Conservation (phyloP, 2,113 vertebrate genomes). For the Ciconia boyciana region DNA sequence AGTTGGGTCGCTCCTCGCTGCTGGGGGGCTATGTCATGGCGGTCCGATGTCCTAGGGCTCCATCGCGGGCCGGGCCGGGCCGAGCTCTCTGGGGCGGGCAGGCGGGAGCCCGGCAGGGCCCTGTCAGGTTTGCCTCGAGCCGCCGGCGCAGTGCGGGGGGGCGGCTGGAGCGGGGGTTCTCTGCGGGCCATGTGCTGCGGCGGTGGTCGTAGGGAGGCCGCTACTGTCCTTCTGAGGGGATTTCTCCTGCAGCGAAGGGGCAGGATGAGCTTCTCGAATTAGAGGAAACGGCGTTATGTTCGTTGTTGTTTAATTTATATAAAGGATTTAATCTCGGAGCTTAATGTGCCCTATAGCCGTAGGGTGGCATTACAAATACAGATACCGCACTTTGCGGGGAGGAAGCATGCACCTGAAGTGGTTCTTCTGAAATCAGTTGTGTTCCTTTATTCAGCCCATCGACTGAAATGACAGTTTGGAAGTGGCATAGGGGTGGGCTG, state of each 20-base stretch:
- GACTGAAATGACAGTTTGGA: neutral
- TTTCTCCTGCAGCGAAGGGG: neutral
- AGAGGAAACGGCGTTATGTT: no score
- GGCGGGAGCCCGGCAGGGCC: neutral
- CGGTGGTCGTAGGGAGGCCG: no score
- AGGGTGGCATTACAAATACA: accelerated
- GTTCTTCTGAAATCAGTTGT: accelerated
- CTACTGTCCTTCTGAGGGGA: neutral
- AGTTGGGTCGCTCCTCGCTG: accelerated
- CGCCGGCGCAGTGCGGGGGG: accelerated
- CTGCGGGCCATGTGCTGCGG: neutral
- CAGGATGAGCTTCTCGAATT: neutral
- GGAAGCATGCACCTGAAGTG: accelerated
- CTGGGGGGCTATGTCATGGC: neutral
- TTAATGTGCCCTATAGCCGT: accelerated
- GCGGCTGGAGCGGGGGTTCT: accelerated
- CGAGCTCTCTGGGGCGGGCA: neutral
- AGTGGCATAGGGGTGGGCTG: accelerated
- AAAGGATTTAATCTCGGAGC: accelerated
- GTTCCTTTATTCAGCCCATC: no score
- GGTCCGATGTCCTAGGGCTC: neutral
- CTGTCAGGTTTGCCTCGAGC: neutral
- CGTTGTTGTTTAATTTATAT: accelerated
- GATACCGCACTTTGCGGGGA: accelerated
- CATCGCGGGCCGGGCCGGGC: neutral